phyloP scores from a whole-genome alignment of 2,113 vertebrate species.

The Narcine bancroftii region DNA sequence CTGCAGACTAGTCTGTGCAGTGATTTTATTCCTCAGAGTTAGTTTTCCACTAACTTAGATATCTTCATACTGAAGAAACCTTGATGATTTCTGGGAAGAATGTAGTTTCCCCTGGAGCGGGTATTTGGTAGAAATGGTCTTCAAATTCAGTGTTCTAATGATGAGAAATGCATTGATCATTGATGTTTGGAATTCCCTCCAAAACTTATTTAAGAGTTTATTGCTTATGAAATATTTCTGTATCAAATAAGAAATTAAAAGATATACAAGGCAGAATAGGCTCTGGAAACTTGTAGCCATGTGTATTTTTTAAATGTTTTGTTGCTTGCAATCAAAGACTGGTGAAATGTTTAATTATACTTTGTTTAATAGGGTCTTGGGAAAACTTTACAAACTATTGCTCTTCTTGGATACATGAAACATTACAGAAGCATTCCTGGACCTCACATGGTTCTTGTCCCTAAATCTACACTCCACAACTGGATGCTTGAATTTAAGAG shows the following conservation, averaged over 20 bases:
- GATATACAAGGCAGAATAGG: background rate
- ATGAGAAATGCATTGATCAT: background rate
- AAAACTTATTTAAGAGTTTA: background rate
- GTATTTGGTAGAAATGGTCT: background rate
- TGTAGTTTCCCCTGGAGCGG: background rate
- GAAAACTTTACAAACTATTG: conserved; percentile 95
- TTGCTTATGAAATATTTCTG: background rate
- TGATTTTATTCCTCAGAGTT: too few relatives aligned
- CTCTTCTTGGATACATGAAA: conserved; percentile 97
- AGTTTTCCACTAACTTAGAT: too few relatives aligned
- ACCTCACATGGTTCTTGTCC: conserved; percentile 98
- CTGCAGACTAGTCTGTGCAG: too few relatives aligned
- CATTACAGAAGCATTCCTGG: conserved; percentile 96
- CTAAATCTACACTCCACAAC: conserved; percentile 97
- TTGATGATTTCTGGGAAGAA: background rate
- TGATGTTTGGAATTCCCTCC: background rate
- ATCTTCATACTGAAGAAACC: too few relatives aligned
- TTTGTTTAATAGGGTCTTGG: conserved; percentile 73
- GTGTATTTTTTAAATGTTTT: background rate
- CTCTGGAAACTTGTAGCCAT: background rate
- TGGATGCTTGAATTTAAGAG: conserved; percentile 99
- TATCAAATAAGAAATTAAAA: background rate
- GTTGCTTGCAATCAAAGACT: background rate
- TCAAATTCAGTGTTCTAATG: background rate
- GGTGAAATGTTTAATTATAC: background rate